Evolutionary conservation across 2,797 vertebrate genomes (phyloP).

Genomic region (Xerus rutilus): DNA sequence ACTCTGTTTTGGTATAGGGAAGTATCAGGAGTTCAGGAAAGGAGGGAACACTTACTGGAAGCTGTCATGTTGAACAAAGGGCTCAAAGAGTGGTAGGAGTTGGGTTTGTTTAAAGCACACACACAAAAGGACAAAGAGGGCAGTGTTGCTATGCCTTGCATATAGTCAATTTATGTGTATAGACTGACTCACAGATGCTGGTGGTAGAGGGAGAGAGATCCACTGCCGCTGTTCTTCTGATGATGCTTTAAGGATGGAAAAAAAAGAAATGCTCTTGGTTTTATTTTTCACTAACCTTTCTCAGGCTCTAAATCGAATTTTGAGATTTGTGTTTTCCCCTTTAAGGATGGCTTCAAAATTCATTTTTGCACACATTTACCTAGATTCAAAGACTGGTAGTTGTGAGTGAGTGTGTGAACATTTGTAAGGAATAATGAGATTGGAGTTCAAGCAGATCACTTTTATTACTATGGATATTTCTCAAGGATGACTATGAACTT

Average conservation of each 20-base stretch:
- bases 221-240: not conserved
- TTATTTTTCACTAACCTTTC: not conserved
- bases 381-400: not conserved
- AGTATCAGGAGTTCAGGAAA: not conserved
- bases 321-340: not conserved
- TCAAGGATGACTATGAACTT: not conserved
- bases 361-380: not conserved
- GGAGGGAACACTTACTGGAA: not conserved
- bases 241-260: not conserved
- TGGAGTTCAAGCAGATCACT: not conserved
- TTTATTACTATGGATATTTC: conserved; percentile 42
- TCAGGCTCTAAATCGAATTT: conserved; percentile 3
- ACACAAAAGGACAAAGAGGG: not conserved
- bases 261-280: not conserved
- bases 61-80: not conserved
- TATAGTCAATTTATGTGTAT: not conserved
- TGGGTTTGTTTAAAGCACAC: not conserved
- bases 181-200: not conserved
- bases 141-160: not conserved
- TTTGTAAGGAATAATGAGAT: not conserved
- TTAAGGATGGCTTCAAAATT: conserved; percentile 9
- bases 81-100: not conserved
- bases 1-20: not conserved
- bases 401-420: not conserved
- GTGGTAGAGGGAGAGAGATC: not conserved